Percentiles rank a stretch among this genome's conserved stretches.
Evolutionary conservation across 2,888 invertebrate species (phyloP).

Genomic region (Dendrolimus pini): DNA sequence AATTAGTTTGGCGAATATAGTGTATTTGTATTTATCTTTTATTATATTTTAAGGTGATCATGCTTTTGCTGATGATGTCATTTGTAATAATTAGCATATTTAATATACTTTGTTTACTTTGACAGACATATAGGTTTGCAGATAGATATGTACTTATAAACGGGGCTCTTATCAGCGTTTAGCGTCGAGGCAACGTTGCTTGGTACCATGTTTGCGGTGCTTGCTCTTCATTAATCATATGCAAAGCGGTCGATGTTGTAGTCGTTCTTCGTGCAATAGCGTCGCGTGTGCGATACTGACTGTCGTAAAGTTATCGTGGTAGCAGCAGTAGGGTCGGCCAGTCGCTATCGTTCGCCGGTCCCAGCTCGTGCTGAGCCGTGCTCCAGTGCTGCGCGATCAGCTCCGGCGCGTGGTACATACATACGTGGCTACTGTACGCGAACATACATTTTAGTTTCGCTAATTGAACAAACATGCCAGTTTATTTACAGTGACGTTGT

Average conservation of each 20-base stretch:
- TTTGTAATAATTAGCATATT: slow-evolving; percentile 10
- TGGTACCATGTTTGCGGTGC: slow-evolving; percentile 13
- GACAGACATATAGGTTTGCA: slow-evolving; percentile 8
- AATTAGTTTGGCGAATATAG: too few species aligned
- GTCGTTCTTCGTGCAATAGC: slow-evolving; percentile 22
- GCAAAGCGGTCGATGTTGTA: slow-evolving; percentile 12
- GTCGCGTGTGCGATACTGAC: slow-evolving; percentile 20
- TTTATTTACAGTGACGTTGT: slow-evolving; percentile 62
- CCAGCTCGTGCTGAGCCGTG: slow-evolving; percentile 34
- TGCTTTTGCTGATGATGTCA: slow-evolving; percentile 1
- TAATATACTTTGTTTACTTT: slow-evolving; percentile 30
- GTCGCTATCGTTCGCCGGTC: slow-evolving; percentile 69
- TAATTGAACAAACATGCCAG: slow-evolving; percentile 48
- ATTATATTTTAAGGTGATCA: too few species aligned
- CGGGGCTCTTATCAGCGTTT: slow-evolving; percentile 39
- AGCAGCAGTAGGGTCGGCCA: slow-evolving; percentile 59
- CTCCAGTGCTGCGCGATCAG: slow-evolving; percentile 66
- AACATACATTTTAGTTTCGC: slow-evolving; percentile 29
- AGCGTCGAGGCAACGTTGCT: slow-evolving; percentile 21
- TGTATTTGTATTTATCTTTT: too few species aligned
- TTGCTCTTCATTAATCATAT: slow-evolving; percentile 3
- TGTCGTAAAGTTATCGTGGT: slow-evolving; percentile 47
- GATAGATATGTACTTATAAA: background rate
- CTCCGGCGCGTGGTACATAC: slow-evolving; percentile 58
- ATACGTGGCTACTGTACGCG: slow-evolving; percentile 36